Evolutionary conservation across 2,888 invertebrate genomes (phyloP).

Genomic region (Dasypogon diadema): DNA sequence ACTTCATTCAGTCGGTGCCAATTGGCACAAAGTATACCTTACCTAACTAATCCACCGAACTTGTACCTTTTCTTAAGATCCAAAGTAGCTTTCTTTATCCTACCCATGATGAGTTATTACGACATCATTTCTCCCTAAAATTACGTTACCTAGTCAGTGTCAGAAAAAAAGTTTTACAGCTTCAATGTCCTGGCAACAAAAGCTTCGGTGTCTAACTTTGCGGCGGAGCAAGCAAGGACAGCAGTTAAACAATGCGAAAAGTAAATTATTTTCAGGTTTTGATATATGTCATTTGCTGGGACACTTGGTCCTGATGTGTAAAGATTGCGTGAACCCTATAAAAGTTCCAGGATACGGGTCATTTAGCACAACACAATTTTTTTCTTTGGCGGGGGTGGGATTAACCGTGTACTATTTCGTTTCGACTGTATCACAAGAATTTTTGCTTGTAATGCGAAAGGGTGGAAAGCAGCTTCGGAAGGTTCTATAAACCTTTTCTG

Average conservation of each 20-base stretch:
- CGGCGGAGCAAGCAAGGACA: not conserved
- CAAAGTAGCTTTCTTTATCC: no score
- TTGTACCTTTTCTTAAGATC: no score
- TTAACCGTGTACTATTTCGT: no score
- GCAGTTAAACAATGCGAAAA: not conserved
- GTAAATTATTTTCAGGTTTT: not conserved
- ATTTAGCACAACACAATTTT: not conserved
- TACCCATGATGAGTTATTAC: no score
- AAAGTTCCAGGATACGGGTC: conserved; percentile 3
- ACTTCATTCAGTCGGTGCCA: no score
- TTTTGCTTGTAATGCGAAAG: conserved; percentile 1
- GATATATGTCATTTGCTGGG: not conserved
- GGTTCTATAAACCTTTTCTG: conserved; percentile 18
- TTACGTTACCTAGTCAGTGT: no score
- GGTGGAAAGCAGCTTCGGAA: not conserved
- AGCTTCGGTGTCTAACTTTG: no score
- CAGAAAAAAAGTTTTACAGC: no score
- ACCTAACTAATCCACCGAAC: no score
- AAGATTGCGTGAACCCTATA: not conserved
- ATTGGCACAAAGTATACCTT: no score
- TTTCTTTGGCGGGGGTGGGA: not conserved
- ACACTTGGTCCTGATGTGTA: not conserved
- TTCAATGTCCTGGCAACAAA: no score
- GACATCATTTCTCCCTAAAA: no score
- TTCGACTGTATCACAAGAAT: not conserved